These are phyloP conservation scores for Zophobas morio DNA, from an alignment of 1,140 invertebrate genomes.

Conservation along the genomic window DNA sequence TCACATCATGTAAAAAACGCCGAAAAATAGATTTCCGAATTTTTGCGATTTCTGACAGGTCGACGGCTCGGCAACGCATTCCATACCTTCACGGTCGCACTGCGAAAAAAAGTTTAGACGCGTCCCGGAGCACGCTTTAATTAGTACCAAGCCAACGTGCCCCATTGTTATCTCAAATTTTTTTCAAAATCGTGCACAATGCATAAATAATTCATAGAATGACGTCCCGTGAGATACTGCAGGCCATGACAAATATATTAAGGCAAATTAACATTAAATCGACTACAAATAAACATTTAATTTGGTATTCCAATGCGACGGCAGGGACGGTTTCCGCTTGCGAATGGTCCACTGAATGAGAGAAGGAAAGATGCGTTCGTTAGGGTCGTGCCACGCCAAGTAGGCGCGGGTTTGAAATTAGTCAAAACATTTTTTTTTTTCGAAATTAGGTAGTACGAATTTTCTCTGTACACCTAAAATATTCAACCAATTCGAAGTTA, in stretches of 20 bases:
- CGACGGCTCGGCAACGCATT: neutral
- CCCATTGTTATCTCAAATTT: slow-evolving; percentile 11
- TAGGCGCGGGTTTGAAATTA: too few species aligned
- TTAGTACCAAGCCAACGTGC: slow-evolving; percentile 14
- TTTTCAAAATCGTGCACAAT: slow-evolving; percentile 24
- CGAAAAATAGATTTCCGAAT: too few species aligned
- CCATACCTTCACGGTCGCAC: neutral
- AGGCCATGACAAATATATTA: slow-evolving; percentile 51
- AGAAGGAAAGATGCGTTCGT: neutral
- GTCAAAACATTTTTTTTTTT: too few species aligned
- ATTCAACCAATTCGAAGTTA: too few species aligned
- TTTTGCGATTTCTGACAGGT: neutral
- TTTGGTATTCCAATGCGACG: slow-evolving; percentile 48
- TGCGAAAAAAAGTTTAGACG: neutral
- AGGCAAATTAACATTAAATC: slow-evolving; percentile 50
- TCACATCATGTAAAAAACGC: too few species aligned
- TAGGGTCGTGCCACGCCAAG: too few species aligned
- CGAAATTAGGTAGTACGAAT: too few species aligned
- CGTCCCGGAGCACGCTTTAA: slow-evolving; percentile 23
- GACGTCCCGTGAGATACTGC: slow-evolving; percentile 35
- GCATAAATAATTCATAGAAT: slow-evolving; percentile 40
- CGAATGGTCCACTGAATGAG: slow-evolving; percentile 13
- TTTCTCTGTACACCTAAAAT: too few species aligned
- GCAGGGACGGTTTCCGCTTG: slow-evolving; percentile 41
- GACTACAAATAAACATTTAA: slow-evolving; percentile 52